Evolutionary conservation across 2,113 vertebrate genomes (phyloP).

Genomic region (Polypterus bichir): DNA sequence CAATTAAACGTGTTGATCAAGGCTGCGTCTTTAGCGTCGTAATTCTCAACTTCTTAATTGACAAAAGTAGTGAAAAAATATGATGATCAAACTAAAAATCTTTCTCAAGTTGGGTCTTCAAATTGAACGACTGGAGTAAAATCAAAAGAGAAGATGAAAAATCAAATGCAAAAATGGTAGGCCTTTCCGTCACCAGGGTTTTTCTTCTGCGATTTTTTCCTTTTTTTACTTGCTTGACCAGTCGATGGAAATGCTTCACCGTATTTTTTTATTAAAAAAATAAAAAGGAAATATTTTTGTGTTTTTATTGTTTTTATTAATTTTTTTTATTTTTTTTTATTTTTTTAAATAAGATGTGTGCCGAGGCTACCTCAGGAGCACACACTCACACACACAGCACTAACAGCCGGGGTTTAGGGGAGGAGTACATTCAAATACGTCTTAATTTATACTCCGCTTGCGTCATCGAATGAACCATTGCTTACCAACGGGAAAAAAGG

Average conservation of each 20-base stretch:
- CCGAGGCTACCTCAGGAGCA: constrained; percentile 66
- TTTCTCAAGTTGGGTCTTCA: too few species aligned
- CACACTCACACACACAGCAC: constrained; percentile 56
- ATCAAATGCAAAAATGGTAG: constrained; percentile 18
- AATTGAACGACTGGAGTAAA: neutral
- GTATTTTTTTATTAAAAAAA: constrained; percentile 43
- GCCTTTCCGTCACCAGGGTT: constrained; percentile 10
- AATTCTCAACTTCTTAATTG: too few species aligned
- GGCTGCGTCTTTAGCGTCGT: too few species aligned
- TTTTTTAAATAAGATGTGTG: constrained; percentile 63
- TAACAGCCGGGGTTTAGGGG: constrained; percentile 46
- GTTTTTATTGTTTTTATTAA: constrained; percentile 42
- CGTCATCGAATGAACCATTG: constrained; percentile 34
- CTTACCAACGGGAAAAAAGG: neutral
- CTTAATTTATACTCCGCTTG: constrained; percentile 18
- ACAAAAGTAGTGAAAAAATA: too few species aligned
- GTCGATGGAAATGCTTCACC: constrained; percentile 61
- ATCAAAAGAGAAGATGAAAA: constrained; percentile 14
- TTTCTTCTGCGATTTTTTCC: constrained; percentile 27
- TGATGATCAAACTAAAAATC: too few species aligned
- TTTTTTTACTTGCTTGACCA: constrained; percentile 32
- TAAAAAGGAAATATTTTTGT: constrained; percentile 34
- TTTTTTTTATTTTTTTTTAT: constrained; percentile 64
- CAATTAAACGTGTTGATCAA: too few species aligned
- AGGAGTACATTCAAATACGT: neutral